Conservation (phyloP, 2,113 vertebrate genomes). For the Gallinago media region DNA sequence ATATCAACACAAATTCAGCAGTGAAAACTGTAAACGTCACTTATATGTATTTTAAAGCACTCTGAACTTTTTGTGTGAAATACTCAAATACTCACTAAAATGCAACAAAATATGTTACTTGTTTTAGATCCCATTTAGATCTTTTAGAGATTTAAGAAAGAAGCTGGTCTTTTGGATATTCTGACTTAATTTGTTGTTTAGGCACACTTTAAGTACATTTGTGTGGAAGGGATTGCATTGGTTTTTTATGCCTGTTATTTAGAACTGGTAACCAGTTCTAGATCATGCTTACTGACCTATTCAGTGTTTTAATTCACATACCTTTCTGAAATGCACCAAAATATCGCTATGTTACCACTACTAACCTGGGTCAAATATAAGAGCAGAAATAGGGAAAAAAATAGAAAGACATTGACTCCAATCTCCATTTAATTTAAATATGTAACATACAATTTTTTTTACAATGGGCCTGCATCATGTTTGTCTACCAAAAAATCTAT, state of each 20-base stretch:
- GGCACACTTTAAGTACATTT: background rate
- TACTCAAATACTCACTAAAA: background rate
- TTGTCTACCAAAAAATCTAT: background rate
- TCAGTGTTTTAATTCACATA: background rate
- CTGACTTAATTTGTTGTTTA: background rate
- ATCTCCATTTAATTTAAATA: background rate
- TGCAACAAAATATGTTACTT: background rate
- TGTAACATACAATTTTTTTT: background rate
- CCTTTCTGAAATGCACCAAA: background rate
- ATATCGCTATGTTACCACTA: background rate
- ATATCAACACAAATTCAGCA: background rate
- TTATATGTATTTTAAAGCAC: background rate
- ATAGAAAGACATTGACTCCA: background rate
- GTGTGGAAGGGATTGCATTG: background rate
- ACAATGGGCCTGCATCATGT: background rate
- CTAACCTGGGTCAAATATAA: background rate
- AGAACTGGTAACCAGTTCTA: background rate
- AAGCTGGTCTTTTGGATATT: background rate
- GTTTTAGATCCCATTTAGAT: background rate
- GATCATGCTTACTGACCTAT: background rate
- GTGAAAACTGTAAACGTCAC: background rate
- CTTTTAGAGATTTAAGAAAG: background rate
- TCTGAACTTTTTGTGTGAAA: background rate
- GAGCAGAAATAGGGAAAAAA: background rate
- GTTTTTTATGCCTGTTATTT: background rate